These are phyloP conservation scores for Rhabditophanes sp. DNA, from an alignment of 2,888 invertebrate genomes.

Conservation along the genomic window DNA sequence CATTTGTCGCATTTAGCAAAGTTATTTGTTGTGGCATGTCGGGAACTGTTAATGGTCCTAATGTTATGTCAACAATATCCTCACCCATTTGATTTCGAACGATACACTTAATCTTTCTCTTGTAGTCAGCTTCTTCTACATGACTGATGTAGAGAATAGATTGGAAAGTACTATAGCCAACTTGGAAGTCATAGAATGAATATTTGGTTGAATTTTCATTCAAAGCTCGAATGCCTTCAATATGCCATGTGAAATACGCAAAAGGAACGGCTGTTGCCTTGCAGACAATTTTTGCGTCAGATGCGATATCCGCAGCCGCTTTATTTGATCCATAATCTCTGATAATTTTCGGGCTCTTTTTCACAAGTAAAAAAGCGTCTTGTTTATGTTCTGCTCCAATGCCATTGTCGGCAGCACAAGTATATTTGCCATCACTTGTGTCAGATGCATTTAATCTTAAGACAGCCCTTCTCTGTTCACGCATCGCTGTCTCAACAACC, in stretches of 20 bases:
- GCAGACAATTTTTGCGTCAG: slow-evolving; percentile 17
- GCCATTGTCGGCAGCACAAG: slow-evolving; percentile 34
- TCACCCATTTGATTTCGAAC: slow-evolving; percentile 27
- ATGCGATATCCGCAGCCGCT: slow-evolving; percentile 24
- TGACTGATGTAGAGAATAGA: slow-evolving; percentile 28
- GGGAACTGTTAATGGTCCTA: slow-evolving; percentile 18
- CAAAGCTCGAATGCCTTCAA: slow-evolving; percentile 20
- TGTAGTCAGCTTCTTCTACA: slow-evolving; percentile 29
- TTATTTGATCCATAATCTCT: slow-evolving; percentile 16
- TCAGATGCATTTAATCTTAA: slow-evolving; percentile 32
- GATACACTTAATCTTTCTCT: slow-evolving; percentile 24
- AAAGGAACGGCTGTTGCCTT: slow-evolving; percentile 32
- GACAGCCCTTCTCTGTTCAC: slow-evolving; percentile 18
- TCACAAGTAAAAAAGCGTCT: slow-evolving; percentile 30
- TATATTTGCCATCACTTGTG: slow-evolving; percentile 29
- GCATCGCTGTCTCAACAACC: slow-evolving; percentile 10
- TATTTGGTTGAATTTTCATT: slow-evolving; percentile 35
- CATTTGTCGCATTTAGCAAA: slow-evolving; percentile 24
- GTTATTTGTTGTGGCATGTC: slow-evolving; percentile 27
- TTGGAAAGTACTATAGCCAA: slow-evolving; percentile 12
- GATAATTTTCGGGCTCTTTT: slow-evolving; percentile 24
- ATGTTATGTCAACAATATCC: slow-evolving; percentile 19
- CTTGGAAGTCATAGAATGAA: slow-evolving; percentile 14
- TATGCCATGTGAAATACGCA: slow-evolving; percentile 28
- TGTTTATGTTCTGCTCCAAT: slow-evolving; percentile 16